phyloP scores from a whole-genome alignment of 2,888 invertebrate genomes.

The Caprella mutica region DNA sequence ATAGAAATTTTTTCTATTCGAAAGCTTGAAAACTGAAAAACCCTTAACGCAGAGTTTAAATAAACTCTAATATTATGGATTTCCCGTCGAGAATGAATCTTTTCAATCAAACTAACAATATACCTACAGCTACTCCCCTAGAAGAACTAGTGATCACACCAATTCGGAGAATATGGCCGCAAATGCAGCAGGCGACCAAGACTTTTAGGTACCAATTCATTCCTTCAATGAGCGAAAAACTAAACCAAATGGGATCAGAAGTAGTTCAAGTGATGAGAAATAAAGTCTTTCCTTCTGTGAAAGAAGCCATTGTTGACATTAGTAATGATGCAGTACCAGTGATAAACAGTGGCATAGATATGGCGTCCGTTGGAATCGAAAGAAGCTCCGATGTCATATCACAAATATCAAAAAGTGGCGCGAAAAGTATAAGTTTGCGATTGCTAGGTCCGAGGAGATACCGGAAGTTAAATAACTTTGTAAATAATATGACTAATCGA shows the following conservation, averaged over 20 bases:
- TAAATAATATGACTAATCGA: constrained; percentile 21
- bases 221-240: constrained; percentile 14
- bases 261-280: constrained; percentile 17
- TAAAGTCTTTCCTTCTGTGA: constrained; percentile 20
- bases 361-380: constrained; percentile 16
- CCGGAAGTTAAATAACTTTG: constrained; percentile 19
- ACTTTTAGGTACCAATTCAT: constrained; percentile 16
- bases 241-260: constrained; percentile 6
- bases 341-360: constrained; percentile 27
- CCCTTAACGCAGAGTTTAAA: no score
- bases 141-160: neutral
- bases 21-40: no score
- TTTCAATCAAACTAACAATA: neutral
- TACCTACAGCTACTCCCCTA: neutral
- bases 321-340: constrained; percentile 30
- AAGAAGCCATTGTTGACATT: constrained; percentile 21
- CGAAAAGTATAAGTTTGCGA: constrained; percentile 16
- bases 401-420: constrained; percentile 20
- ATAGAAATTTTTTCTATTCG: no score
- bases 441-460: constrained; percentile 27
- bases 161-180: neutral
- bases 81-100: no score
- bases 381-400: constrained; percentile 16
- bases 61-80: no score
- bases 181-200: neutral